Base-by-base conservation (phyloP, 2,888 invertebrate genomes). In the Zygothrica quintamaculata region DNA sequence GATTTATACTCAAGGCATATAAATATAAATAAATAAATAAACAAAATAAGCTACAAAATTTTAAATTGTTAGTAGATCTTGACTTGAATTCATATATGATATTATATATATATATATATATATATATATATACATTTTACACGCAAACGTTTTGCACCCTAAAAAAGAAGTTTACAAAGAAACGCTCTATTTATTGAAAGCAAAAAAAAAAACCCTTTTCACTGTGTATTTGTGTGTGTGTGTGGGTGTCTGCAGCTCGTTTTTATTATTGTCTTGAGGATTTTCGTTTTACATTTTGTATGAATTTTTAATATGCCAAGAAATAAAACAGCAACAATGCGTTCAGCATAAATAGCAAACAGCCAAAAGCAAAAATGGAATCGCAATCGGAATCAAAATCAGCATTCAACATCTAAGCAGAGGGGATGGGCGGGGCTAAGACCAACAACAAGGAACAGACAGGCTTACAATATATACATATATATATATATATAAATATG, bases 251-350 rank as follows among this genome's bases (percentile, higher is more conserved):
- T 31, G 29, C 37, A 18, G 47, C 16, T 31, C 26, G 36, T 62
- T 71, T 86, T 80, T 86, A 80, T 84, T 87, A 86, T 80, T 80
- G 80, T 81, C 85, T 86, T 88, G 77, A 76, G 85, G 78, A 87
- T 86, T 86, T 86, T 79, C 81, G 72, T 86, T 84, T 84, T 81
- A 81, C 75, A 86, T 71, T 70, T 81, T 79, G 81, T 75, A 80
- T 84, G 77, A 86, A 84, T 88, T 86, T 88, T 88, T 79, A 84
- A 84, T 87, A 75, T 72, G 65, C 40, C 61, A 74, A 65, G 44
- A 73, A 65, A 62, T 52, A 65, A 55, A 59, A 57, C 58, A 80
- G 52, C 55, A 77, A 67, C 57, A 52, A 69, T 29, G 29, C 26
- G 33, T 55, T 22, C 15, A 61, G 70, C 66, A 81, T 60, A 80